Evolutionary conservation across 2,888 invertebrate genomes (phyloP).

Genomic region (Bruchidius siliquastri): DNA sequence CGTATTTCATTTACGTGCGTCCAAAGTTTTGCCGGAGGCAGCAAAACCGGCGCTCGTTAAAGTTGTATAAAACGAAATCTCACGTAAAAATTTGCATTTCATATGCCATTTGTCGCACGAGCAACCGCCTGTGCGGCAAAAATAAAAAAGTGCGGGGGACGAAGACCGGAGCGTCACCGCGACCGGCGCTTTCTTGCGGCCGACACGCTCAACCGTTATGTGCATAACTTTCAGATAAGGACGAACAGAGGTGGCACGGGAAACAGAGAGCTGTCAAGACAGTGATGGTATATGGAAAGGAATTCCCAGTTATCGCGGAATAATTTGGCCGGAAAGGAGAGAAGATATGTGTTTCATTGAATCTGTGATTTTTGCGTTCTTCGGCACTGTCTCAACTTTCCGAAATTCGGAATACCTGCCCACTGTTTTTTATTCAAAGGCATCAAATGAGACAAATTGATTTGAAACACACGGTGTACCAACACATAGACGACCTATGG

Average conservation of each 20-base stretch:
- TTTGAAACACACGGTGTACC: too few species aligned
- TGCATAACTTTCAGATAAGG: background rate
- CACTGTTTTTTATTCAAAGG: too few species aligned
- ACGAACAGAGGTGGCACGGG: background rate
- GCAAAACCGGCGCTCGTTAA: slow-evolving; percentile 12
- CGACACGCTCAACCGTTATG: background rate
- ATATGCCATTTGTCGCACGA: slow-evolving; percentile 1
- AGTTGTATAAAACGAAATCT: slow-evolving; percentile 13
- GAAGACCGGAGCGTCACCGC: background rate
- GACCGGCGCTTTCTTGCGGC: background rate
- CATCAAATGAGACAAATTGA: too few species aligned
- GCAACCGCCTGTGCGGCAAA: background rate
- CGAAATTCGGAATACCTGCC: too few species aligned
- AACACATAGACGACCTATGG: too few species aligned
- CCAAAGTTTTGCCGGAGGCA: background rate
- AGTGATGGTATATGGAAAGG: too few species aligned
- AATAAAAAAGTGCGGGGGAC: background rate
- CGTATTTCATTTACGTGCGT: background rate
- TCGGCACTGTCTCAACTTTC: too few species aligned
- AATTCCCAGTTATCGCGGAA: too few species aligned
- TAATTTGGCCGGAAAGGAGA: too few species aligned
- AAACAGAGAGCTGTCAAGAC: too few species aligned
- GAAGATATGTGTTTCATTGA: too few species aligned
- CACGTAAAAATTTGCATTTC: slow-evolving; percentile 18
- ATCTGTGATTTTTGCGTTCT: too few species aligned